Base-by-base conservation (phyloP, 2,113 vertebrate genomes). In the Parotia lawesii region DNA sequence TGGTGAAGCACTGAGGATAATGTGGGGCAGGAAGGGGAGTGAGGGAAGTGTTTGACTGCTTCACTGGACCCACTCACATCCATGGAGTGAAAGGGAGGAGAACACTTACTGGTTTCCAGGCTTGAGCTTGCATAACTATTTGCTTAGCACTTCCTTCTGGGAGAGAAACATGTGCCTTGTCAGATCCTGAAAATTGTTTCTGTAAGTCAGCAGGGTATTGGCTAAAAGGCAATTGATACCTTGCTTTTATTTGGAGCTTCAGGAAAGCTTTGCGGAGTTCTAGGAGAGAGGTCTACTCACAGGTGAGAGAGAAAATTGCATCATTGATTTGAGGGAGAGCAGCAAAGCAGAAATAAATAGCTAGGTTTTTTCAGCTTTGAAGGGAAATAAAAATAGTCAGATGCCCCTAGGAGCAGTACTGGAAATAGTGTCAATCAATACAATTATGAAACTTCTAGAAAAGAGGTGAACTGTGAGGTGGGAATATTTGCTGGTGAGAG, bases 311-410 rank as follows among this genome's bases (percentile, higher is more conserved):
- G 58, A 91, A 87, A 95, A 89, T 90, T 53, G 51, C 56, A 71
- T 64, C 85, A 93, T 80, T 93, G 85, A 94, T 94, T 86, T 90
- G 79, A 93, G 56, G 45, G 71, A 77, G 57, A 87, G 47, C 57
- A 45, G 87, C 75, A 88, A 88, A 93, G 90, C 85, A 94, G 90
- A 93, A 95, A 77, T 71, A 95, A 89, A 75, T n/a, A 25, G 20
- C 45, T 67, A 9, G 6, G 7, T 16, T 22, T 87, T 86, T 85
- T 91, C 74, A 80, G 76, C 72, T 94, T 94, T 80, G 65, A 90
- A 90, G 60, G 51, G 72, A 74, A 71, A 76, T 77, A 86, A 95
- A 96, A 96, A 88, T 81, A 95, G 91, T 42, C 48, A 74, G 75
- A 40, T 88, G n/a, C n/a, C 57, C n/a, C n/a, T 71, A 50, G 72